Evolutionary conservation across 2,888 invertebrate genomes (phyloP).

Genomic region (Drosophila diplacantha): DNA sequence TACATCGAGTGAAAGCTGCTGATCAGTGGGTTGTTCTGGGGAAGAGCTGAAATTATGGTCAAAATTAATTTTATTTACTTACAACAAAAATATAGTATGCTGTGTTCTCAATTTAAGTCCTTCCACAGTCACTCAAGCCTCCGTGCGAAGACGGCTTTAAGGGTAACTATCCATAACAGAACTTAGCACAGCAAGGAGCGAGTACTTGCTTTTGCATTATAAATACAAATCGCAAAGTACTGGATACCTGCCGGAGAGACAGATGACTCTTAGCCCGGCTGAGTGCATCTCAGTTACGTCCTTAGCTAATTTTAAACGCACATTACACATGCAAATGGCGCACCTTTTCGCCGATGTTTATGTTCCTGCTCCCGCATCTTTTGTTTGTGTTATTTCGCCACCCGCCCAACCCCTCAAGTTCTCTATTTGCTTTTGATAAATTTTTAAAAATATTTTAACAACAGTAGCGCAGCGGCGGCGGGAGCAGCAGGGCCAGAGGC

Average conservation of each 20-base stretch:
- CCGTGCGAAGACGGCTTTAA: not conserved
- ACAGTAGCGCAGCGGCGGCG: constrained; percentile 11
- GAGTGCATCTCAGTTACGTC: constrained; percentile 48
- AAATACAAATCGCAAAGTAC: constrained; percentile 2
- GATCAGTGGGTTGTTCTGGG: constrained; percentile 75
- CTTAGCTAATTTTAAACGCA: constrained; percentile 63
- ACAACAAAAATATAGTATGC: too few species aligned
- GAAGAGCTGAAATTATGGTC: constrained; percentile 71
- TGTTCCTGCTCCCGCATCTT: constrained; percentile 9
- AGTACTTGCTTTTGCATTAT: constrained; percentile 4
- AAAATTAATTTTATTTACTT: too few species aligned
- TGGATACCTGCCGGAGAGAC: not conserved
- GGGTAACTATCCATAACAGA: constrained; percentile 10
- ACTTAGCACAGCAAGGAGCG: not conserved
- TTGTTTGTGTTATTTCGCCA: constrained; percentile 31
- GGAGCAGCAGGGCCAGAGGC: constrained; percentile 23
- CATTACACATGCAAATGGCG: constrained; percentile 68
- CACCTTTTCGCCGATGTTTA: constrained; percentile 37
- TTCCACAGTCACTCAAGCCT: not conserved
- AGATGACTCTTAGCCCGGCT: constrained; percentile 21
- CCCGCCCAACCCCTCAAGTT: constrained; percentile 35
- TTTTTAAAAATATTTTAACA: constrained; percentile 70
- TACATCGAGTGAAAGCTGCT: constrained; percentile 74
- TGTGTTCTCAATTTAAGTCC: too few species aligned
- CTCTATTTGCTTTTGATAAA: constrained; percentile 71